A percentile compares a stretch with the other conserved stretches of the same genome.
Conservation (phyloP, 2,888 invertebrate species). For the Zaprionus obscuricornis region DNA sequence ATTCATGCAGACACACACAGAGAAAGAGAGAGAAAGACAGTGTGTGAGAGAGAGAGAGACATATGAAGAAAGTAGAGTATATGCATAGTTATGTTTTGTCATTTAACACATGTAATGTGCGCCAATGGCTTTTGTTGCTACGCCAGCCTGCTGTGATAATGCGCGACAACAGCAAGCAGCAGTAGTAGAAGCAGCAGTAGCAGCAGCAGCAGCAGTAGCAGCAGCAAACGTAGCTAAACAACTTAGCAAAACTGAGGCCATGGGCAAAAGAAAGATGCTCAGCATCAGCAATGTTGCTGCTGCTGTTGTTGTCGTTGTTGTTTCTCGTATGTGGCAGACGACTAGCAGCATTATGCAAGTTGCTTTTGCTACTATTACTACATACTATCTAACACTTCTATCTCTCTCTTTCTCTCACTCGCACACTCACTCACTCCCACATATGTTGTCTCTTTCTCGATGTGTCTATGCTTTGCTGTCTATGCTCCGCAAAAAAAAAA, state of each 20-base stretch:
- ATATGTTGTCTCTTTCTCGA: too few species aligned
- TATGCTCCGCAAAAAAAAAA: slow-evolving; percentile 16
- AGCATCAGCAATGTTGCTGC: too few species aligned
- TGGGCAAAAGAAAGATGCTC: slow-evolving; percentile 21
- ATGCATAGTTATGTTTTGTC: slow-evolving; percentile 67
- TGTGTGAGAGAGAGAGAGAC: too few species aligned
- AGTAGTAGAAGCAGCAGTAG: background rate
- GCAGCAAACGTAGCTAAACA: background rate
- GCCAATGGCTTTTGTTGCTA: slow-evolving; percentile 60
- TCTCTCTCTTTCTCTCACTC: too few species aligned
- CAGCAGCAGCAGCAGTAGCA: slow-evolving; percentile 1
- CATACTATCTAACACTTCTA: too few species aligned
- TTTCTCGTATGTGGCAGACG: too few species aligned
- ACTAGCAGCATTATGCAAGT: too few species aligned
- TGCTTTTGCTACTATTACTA: too few species aligned
- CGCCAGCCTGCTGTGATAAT: slow-evolving; percentile 50
- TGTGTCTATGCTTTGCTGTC: slow-evolving; percentile 26
- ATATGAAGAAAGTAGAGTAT: too few species aligned
- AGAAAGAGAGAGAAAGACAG: slow-evolving; percentile 3
- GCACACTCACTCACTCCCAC: too few species aligned
- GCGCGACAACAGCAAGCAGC: slow-evolving; percentile 34
- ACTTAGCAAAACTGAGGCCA: background rate
- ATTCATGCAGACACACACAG: slow-evolving; percentile 19
- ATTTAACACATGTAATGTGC: slow-evolving; percentile 66
- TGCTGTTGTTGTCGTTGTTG: too few species aligned